Base-by-base conservation (phyloP, 1,140 invertebrate genomes). In the Conus ventricosus region DNA sequence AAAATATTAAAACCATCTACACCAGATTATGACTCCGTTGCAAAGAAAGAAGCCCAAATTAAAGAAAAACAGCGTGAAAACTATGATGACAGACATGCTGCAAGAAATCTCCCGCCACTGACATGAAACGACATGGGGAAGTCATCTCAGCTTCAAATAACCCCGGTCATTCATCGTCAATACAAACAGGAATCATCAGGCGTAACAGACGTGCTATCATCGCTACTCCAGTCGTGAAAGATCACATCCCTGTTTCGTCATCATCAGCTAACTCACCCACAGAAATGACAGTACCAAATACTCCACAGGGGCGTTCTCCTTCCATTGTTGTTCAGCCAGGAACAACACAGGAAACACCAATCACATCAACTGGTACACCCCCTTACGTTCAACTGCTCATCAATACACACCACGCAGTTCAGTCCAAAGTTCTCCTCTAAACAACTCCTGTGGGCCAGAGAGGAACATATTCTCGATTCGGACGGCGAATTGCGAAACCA, bases 71-170 rank as follows among this genome's bases (percentile, higher is more conserved):
- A 85, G 87, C 55, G 53, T 3, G 11, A 11, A 5, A 54, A 60
- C 23, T 87, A 78, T 53, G 67, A 89, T 39, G 80, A 57, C 57
- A 13, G 88, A 27, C 85, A 84, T 23, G 71, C 76, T 7, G 86
- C 55, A 15, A 67, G n/a, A 51, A 85, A 84, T 27, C 23, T 67
- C 4, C 81, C 71, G 10, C 6, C 23, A 63, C 75, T 88, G 10
- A 85, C 71, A 53, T 87, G 39, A n/a, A 78, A 13, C 20, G 85
- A 75, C 0, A 13, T 13, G 85, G 63, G 63, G 23, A 53, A 17
- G 51, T 87, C 27, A 78, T 54, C 71, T 15, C 25, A 17, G 15
- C 23, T 27, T 63, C 23, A 25, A 57, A 8, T 27, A 80, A 39
- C 71, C 85, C 85, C 85, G 71, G 10, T 87, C 85, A 27, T 87